Percentiles rank a stretch among this genome's conserved stretches.
Conservation (phyloP, 2,113 vertebrate species). For the Mellivora capensis region DNA sequence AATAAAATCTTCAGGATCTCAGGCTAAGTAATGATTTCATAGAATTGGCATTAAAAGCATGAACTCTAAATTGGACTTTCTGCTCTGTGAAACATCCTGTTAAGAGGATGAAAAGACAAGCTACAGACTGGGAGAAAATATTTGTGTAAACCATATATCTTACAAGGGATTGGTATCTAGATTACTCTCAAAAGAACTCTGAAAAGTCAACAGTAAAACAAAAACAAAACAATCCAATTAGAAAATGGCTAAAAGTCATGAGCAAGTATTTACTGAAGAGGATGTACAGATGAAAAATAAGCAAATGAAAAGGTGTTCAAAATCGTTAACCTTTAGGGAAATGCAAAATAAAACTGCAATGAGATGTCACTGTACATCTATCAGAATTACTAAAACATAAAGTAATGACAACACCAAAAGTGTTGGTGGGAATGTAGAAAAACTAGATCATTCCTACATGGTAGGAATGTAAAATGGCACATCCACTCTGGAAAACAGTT, state of each 20-base stretch:
- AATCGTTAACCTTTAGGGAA: background rate
- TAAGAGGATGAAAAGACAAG: background rate
- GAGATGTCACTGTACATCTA: background rate
- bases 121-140: background rate
- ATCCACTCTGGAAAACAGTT: background rate
- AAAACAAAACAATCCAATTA: background rate
- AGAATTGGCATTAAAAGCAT: background rate
- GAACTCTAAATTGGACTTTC: background rate
- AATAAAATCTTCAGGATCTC: background rate
- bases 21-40: background rate
- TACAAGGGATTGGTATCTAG: background rate
- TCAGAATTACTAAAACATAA: background rate
- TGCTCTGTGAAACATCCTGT: background rate
- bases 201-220: background rate
- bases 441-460: background rate
- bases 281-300: background rate
- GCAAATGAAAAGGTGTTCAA: background rate
- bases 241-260: background rate
- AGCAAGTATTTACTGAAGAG: background rate
- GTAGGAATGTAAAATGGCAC: background rate
- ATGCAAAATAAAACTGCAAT: background rate
- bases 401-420: background rate
- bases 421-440: background rate
- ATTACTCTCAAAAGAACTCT: background rate
- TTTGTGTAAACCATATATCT: background rate